Percentiles rank a stretch among this genome's conserved stretches.
Evolutionary conservation across 2,888 invertebrate species (phyloP).

Genomic region (Lithophane leautieri): DNA sequence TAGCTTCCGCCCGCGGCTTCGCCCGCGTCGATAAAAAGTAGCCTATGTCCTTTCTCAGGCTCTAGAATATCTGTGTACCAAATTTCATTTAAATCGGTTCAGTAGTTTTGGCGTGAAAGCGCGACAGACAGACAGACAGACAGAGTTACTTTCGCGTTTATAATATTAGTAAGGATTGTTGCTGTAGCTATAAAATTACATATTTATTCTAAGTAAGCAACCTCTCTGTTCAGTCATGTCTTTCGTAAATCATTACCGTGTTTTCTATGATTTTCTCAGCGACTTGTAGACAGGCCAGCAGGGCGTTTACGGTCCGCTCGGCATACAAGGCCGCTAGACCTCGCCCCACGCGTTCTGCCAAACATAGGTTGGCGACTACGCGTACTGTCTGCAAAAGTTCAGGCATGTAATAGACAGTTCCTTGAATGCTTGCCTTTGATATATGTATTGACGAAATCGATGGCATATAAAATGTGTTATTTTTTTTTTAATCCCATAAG

Average conservation of each 20-base stretch:
- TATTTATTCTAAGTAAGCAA: not conserved
- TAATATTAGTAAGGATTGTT: too few species aligned
- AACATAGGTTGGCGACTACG: conserved; percentile 96
- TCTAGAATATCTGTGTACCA: too few species aligned
- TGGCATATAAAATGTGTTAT: not conserved
- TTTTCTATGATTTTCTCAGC: conserved; percentile 73
- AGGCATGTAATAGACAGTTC: not conserved
- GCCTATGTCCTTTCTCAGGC: too few species aligned
- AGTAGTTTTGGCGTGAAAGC: too few species aligned
- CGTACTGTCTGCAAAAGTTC: conserved; percentile 91
- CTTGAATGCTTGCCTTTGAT: too few species aligned
- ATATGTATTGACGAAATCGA: not conserved
- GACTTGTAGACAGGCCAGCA: conserved; percentile 80
- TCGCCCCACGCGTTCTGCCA: conserved; percentile 94
- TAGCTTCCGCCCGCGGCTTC: too few species aligned
- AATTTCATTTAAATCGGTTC: too few species aligned
- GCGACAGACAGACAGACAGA: too few species aligned
- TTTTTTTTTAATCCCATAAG: too few species aligned
- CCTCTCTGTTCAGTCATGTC: not conserved
- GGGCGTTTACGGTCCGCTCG: conserved; percentile 80
- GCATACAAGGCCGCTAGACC: conserved; percentile 89
- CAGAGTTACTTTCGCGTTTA: too few species aligned
- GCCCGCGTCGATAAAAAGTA: too few species aligned
- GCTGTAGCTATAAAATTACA: not conserved
- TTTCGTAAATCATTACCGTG: conserved; percentile 53